phyloP scores from a whole-genome alignment of 2,888 invertebrate genomes.

The Keiferia lycopersicella region DNA sequence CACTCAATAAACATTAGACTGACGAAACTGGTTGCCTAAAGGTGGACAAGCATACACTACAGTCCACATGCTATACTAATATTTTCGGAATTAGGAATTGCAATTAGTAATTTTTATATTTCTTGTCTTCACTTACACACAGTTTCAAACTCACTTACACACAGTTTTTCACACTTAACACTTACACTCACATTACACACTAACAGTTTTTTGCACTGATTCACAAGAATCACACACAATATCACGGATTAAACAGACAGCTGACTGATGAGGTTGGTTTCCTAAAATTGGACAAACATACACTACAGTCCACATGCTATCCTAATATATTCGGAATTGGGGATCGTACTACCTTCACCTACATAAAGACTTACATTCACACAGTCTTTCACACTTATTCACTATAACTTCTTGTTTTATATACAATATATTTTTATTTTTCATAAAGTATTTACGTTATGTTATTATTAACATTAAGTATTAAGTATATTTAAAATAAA shows the following conservation, averaged over 20 bases:
- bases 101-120: too few species aligned
- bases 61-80: slow-evolving; percentile 84
- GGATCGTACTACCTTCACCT: slow-evolving; percentile 87
- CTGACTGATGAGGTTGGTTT: slow-evolving; percentile 86
- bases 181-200: too few species aligned
- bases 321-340: slow-evolving; percentile 96
- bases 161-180: background rate
- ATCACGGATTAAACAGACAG: too few species aligned
- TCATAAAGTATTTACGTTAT: too few species aligned
- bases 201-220: too few species aligned
- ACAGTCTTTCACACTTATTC: background rate
- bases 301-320: slow-evolving; percentile 92
- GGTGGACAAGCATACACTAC: background rate
- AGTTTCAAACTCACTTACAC: background rate
- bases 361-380: background rate
- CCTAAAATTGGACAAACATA: slow-evolving; percentile 89
- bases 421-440: too few species aligned
- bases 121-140: slow-evolving; percentile 66
- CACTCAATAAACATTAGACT: too few species aligned
- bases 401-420: background rate
- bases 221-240: too few species aligned
- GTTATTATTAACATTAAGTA: too few species aligned
- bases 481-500: too few species aligned
- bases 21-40: too few species aligned
- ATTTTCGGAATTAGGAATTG: slow-evolving; percentile 98